These are phyloP conservation scores for Eptatretus burgeri DNA, from an alignment of 2,113 vertebrate species.

Conservation along the genomic window DNA sequence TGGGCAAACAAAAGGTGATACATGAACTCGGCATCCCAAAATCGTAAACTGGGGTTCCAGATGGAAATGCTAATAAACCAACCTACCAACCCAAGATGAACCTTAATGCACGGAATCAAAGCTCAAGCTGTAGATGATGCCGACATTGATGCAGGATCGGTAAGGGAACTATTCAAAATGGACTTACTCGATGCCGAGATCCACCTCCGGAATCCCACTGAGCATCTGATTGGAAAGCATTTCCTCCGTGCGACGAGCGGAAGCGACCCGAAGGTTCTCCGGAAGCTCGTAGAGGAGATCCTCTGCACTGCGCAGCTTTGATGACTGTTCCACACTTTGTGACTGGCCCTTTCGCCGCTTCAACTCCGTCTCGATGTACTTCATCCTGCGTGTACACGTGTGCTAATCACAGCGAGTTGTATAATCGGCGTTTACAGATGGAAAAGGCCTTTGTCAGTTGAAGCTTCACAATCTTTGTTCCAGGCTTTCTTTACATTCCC, in stretches of 20 bases:
- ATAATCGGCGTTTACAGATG: too few relatives aligned
- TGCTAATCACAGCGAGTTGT: too few relatives aligned
- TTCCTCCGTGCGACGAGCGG: conserved; percentile 86
- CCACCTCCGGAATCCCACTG: conserved; percentile 82
- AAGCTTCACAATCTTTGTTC: too few relatives aligned
- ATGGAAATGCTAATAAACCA: too few relatives aligned
- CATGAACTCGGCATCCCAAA: too few relatives aligned
- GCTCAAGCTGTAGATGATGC: too few relatives aligned
- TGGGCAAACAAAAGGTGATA: too few relatives aligned
- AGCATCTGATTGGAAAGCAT: conserved; percentile 99
- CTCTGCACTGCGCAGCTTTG: conserved; percentile 64
- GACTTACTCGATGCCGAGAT: conserved; percentile 78
- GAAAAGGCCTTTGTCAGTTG: too few relatives aligned
- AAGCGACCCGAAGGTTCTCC: conserved; percentile 62
- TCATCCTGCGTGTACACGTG: conserved; percentile 39
- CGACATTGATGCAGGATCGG: neutral
- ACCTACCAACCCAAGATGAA: too few relatives aligned
- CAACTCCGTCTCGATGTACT: conserved; percentile 94
- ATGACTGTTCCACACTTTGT: conserved; percentile 56
- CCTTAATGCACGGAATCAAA: too few relatives aligned
- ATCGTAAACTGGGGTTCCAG: too few relatives aligned
- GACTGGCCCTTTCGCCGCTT: conserved; percentile 78
- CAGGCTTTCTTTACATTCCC: too few relatives aligned
- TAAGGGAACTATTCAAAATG: neutral
- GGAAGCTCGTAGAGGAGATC: conserved; percentile 75